Conservation (phyloP, 64 coral and sea anemone genomes). For the Porites lutea region DNA sequence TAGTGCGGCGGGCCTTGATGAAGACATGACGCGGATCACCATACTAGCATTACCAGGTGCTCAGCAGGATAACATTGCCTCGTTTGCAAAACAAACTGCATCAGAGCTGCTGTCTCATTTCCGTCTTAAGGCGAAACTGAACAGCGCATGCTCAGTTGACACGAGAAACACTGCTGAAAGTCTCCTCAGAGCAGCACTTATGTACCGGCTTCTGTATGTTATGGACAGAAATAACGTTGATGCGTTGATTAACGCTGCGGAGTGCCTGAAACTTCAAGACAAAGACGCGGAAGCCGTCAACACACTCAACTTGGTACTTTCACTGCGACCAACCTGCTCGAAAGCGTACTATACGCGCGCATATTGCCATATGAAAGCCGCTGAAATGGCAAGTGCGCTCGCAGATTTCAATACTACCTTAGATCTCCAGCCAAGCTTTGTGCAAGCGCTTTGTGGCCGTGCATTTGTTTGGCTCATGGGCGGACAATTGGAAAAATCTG, state of each 20-base stretch:
- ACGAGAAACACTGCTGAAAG: slow-evolving; percentile 68
- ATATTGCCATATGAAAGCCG: slow-evolving; percentile 61
- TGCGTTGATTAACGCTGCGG: slow-evolving; percentile 67
- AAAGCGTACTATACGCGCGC: slow-evolving; percentile 72
- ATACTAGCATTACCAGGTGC: slow-evolving; percentile 48
- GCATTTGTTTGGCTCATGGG: slow-evolving; percentile 45
- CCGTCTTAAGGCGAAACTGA: slow-evolving; percentile 65
- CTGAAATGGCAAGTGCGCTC: slow-evolving; percentile 60
- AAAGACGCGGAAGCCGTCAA: slow-evolving; percentile 66
- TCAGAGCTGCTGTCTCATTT: slow-evolving; percentile 68
- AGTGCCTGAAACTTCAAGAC: slow-evolving; percentile 72
- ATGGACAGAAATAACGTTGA: slow-evolving; percentile 72
- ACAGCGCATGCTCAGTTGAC: slow-evolving; percentile 66
- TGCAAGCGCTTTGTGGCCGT: slow-evolving; percentile 74
- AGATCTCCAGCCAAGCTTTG: slow-evolving; percentile 62
- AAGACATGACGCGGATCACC: slow-evolving; percentile 54
- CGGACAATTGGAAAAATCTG: slow-evolving; percentile 56
- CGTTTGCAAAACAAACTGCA: slow-evolving; percentile 56
- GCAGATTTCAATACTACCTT: slow-evolving; percentile 73
- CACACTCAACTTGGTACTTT: slow-evolving; percentile 40
- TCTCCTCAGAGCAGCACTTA: slow-evolving; percentile 52
- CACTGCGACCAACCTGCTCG: slow-evolving; percentile 54
- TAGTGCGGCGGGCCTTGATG: slow-evolving; percentile 62
- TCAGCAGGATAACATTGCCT: slow-evolving; percentile 34
- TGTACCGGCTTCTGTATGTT: slow-evolving; percentile 67